Evolutionary conservation across 1,140 invertebrate species (phyloP).

Genomic region (Charaxes varanes): DNA sequence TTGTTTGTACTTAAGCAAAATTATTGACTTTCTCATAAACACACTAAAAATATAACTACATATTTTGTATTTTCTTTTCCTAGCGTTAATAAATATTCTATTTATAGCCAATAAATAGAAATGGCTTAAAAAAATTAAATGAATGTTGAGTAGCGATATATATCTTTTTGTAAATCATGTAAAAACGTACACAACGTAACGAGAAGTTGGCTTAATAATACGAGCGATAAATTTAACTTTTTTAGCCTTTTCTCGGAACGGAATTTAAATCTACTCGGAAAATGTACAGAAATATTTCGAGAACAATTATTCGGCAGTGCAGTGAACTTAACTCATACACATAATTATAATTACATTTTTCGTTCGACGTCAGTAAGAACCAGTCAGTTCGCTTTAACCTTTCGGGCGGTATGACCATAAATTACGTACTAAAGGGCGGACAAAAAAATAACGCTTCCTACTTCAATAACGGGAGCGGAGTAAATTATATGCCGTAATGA

Average conservation of each 20-base stretch:
- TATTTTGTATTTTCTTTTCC: no score
- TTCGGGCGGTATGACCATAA: slow-evolving; percentile 53
- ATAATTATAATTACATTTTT: slow-evolving; percentile 32
- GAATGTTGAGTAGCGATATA: background rate
- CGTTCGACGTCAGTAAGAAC: slow-evolving; percentile 25
- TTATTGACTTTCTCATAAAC: no score
- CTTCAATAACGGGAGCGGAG: slow-evolving; percentile 64
- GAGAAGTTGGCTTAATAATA: slow-evolving; percentile 9
- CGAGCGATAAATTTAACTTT: slow-evolving; percentile 17
- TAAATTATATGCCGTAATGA: slow-evolving; percentile 67
- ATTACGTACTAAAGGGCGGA: slow-evolving; percentile 52
- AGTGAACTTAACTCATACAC: slow-evolving; percentile 26
- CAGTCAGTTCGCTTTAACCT: slow-evolving; percentile 28
- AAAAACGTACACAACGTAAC: slow-evolving; percentile 6
- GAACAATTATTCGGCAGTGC: slow-evolving; percentile 28
- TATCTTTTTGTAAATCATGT: slow-evolving; percentile 8
- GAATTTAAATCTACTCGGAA: slow-evolving; percentile 28
- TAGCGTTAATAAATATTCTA: no score
- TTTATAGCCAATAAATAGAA: no score
- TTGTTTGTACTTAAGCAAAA: no score
- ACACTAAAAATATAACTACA: no score
- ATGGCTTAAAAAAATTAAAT: background rate
- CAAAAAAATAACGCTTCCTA: slow-evolving; percentile 61
- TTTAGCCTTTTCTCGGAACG: slow-evolving; percentile 23
- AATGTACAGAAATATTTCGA: slow-evolving; percentile 23